Percentiles rank a stretch among this genome's conserved stretches.
Evolutionary conservation across 2,113 vertebrate genomes (phyloP).

Genomic region (Forbesichthys agassizii): DNA sequence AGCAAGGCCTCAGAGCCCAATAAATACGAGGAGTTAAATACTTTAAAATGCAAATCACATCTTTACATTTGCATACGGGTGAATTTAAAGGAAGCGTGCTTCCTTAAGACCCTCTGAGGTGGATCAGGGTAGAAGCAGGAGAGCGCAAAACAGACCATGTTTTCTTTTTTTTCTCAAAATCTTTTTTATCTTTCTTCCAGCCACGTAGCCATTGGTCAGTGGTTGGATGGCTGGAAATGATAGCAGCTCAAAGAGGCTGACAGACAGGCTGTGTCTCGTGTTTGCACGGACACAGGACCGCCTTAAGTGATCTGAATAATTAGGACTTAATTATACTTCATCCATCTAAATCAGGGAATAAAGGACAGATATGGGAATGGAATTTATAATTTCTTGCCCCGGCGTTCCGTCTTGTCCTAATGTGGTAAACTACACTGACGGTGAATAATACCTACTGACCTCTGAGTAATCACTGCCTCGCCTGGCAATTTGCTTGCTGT

Average conservation of each 20-base stretch:
- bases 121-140: conserved; percentile 81
- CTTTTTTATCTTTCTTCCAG: conserved; percentile 60
- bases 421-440: conserved; percentile 99
- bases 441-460: conserved; percentile 99
- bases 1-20: conserved; percentile 99
- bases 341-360: conserved; percentile 97
- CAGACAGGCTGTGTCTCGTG: conserved; percentile 84
- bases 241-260: conserved; percentile 89
- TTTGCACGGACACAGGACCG: conserved; percentile 94
- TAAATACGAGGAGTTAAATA: conserved; percentile 99
- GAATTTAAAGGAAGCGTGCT: conserved; percentile 98
- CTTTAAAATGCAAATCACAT: conserved; percentile 99
- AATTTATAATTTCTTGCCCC: conserved; percentile 99
- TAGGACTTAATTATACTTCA: conserved; percentile 99
- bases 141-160: conserved; percentile 81
- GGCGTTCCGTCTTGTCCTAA: conserved; percentile 94
- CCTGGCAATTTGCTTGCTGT: conserved; percentile 90
- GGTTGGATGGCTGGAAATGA: conserved; percentile 92
- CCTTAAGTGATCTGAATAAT: conserved; percentile 99
- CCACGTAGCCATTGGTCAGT: conserved; percentile 92
- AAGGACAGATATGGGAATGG: conserved; percentile 99
- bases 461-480: conserved; percentile 93
- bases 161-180: conserved; percentile 63
- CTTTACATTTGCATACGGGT: conserved; percentile 95
- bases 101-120: conserved; percentile 97